These are phyloP conservation scores for Tetramorium bicarinatum DNA, from an alignment of 2,888 invertebrate genomes.

Conservation along the genomic window DNA sequence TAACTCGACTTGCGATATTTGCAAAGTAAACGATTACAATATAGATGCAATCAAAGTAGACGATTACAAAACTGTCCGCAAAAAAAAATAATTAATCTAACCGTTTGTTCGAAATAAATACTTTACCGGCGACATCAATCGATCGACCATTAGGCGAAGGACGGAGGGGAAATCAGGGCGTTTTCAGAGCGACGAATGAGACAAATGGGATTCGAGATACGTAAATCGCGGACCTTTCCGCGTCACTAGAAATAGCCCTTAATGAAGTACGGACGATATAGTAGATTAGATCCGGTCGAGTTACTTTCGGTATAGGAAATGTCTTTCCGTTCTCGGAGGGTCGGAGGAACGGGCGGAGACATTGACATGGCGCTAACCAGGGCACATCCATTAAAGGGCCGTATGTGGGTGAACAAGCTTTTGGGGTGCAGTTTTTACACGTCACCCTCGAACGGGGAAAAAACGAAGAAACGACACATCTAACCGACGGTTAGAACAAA, in stretches of 20 bases:
- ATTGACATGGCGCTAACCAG: constrained; percentile 57
- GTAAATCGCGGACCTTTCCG: constrained; percentile 74
- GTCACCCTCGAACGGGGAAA: constrained; percentile 19
- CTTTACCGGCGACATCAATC: constrained; percentile 13
- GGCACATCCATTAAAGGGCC: constrained; percentile 62
- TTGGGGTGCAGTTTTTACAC: constrained; percentile 58
- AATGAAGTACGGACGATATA: constrained; percentile 79
- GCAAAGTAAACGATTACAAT: constrained; percentile 6
- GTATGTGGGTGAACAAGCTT: constrained; percentile 57
- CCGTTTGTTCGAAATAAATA: constrained; percentile 21
- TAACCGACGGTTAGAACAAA: constrained; percentile 67
- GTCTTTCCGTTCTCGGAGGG: constrained; percentile 69
- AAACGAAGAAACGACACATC: constrained; percentile 49
- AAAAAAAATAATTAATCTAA: constrained; percentile 33
- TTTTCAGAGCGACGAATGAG: constrained; percentile 34
- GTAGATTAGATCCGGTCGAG: constrained; percentile 74
- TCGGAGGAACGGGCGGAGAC: constrained; percentile 51
- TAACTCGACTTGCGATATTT: neutral
- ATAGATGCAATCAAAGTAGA: neutral
- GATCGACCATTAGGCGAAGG: constrained; percentile 41
- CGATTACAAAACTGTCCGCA: neutral
- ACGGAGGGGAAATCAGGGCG: constrained; percentile 22
- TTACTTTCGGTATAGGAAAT: constrained; percentile 68
- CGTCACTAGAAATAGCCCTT: constrained; percentile 72
- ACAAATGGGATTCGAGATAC: constrained; percentile 41